Evolutionary conservation across 2,113 vertebrate genomes (phyloP).

Genomic region (Piaya cayana): DNA sequence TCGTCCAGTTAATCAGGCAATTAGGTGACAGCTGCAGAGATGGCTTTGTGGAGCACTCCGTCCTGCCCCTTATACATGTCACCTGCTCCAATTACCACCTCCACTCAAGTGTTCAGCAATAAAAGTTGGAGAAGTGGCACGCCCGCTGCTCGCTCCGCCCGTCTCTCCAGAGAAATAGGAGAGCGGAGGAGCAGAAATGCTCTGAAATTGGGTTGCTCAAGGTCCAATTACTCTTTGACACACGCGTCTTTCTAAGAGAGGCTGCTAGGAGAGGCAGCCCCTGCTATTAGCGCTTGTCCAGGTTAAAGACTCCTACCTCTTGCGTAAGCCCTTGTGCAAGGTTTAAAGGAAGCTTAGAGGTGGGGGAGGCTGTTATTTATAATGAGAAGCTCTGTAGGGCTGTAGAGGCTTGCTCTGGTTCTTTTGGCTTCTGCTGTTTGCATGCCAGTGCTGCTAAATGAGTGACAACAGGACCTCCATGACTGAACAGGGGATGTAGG

Average conservation of each 20-base stretch:
- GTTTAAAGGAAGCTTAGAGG: background rate
- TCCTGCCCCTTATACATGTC: conserved; percentile 69
- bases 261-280: background rate
- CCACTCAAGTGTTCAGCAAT: conserved; percentile 65
- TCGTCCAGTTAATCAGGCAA: conserved; percentile 79
- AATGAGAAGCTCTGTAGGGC: background rate
- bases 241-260: background rate
- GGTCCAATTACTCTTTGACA: conserved; percentile 47
- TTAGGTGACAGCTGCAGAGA: conserved; percentile 75
- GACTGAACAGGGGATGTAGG: background rate
- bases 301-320: background rate
- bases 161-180: background rate
- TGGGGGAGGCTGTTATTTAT: background rate
- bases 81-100: conserved; percentile 72
- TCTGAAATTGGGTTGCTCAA: background rate
- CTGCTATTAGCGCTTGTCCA: background rate
- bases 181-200: background rate
- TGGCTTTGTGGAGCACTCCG: conserved; percentile 61
- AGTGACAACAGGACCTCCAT: background rate
- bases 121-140: conserved; percentile 45
- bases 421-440: background rate
- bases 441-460: background rate
- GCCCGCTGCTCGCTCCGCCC: background rate
- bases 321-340: background rate
- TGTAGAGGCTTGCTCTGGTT: background rate